Conservation (phyloP, 2,113 vertebrate genomes). For the Phylloscopus trochiloides region DNA sequence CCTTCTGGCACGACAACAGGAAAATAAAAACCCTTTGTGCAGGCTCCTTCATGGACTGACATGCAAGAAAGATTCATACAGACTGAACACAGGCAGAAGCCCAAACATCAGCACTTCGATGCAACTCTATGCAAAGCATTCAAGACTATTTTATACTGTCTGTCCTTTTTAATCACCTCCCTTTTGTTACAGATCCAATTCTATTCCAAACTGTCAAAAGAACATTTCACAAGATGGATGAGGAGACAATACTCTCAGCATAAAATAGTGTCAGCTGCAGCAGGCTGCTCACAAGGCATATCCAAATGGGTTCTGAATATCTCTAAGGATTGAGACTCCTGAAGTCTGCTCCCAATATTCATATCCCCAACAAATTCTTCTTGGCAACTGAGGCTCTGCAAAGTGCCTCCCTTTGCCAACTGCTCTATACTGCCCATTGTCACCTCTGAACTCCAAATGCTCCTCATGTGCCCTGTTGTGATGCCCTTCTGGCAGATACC, state of each 20-base stretch:
- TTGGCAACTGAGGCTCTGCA: not conserved
- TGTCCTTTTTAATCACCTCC: not conserved
- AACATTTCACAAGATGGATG: not conserved
- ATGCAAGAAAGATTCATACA: not conserved
- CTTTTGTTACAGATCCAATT: not conserved
- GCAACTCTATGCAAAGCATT: not conserved
- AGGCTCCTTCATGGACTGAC: not conserved
- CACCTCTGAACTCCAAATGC: not conserved
- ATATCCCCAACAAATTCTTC: not conserved
- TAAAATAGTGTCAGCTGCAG: not conserved
- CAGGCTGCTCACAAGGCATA: not conserved
- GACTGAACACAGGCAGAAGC: not conserved
- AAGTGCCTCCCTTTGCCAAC: not conserved
- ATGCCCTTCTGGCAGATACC: not conserved
- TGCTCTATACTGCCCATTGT: not conserved
- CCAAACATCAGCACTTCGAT: not conserved
- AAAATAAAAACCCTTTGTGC: not conserved
- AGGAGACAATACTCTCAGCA: not conserved
- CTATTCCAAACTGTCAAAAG: not conserved
- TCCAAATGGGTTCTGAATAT: not conserved
- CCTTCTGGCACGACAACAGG: not conserved
- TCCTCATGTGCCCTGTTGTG: not conserved
- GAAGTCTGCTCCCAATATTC: not conserved
- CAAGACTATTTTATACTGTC: rapidly evolving
- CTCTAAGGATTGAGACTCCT: not conserved